Conservation (phyloP, 2,797 vertebrate genomes). For the Arremon brunneinucha region DNA sequence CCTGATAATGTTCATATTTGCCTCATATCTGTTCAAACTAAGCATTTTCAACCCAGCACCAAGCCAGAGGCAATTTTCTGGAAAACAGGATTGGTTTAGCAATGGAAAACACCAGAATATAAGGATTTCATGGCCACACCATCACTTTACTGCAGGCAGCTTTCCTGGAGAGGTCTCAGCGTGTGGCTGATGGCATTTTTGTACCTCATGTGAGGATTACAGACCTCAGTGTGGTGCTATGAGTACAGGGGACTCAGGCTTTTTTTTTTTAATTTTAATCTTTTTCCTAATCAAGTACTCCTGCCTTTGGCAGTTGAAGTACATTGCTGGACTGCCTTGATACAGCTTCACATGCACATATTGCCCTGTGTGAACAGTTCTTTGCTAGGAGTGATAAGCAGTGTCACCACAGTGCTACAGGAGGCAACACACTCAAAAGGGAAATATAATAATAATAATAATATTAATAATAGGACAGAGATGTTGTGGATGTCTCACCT, state of each 20-base stretch:
- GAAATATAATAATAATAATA: not conserved
- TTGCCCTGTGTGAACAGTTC: not conserved
- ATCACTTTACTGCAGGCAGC: not conserved
- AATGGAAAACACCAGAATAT: not conserved
- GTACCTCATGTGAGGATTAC: not conserved
- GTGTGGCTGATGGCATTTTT: not conserved
- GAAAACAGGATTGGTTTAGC: not conserved
- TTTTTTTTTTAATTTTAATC: not conserved
- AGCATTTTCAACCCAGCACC: not conserved
- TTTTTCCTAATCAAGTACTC: not conserved
- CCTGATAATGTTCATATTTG: not conserved
- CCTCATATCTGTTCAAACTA: not conserved
- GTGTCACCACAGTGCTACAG: not conserved
- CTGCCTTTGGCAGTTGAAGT: not conserved
- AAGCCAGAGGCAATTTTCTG: not conserved
- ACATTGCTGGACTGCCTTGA: not conserved
- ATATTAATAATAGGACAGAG: not conserved
- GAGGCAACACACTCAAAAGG: not conserved
- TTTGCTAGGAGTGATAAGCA: not conserved
- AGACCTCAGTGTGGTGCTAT: not conserved
- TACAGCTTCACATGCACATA: not conserved
- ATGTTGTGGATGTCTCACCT: not conserved
- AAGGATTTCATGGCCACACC: fast-evolving
- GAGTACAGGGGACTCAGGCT: not conserved
- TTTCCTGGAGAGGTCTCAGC: not conserved